Conservation (phyloP, 2,797 vertebrate species). For the Molothrus aeneus region DNA sequence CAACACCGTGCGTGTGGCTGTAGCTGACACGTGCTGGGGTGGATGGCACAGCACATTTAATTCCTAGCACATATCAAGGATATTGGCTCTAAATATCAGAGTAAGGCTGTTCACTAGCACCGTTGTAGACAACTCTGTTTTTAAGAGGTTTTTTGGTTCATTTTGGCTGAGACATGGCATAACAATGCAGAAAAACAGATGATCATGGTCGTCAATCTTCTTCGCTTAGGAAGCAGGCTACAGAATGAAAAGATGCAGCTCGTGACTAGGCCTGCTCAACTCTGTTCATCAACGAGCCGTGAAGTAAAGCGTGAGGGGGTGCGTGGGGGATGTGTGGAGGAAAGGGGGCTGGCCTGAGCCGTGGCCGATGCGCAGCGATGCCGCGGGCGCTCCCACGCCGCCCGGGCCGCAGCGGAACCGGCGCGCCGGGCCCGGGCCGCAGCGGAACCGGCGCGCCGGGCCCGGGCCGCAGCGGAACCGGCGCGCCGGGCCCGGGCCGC, state of each 20-base stretch:
- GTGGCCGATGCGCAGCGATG: fast-evolving
- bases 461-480: background rate
- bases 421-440: background rate
- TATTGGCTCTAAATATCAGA: background rate
- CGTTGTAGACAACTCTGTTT: background rate
- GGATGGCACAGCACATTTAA: no score
- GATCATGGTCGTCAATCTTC: background rate
- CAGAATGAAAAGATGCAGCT: background rate
- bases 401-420: background rate
- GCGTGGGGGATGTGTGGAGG: background rate
- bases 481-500: background rate
- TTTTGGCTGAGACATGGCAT: no score
- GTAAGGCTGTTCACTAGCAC: background rate
- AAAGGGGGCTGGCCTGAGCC: background rate
- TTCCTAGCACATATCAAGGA: background rate
- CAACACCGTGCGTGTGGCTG: fast-evolving
- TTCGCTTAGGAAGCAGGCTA: background rate
- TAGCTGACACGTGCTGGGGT: background rate
- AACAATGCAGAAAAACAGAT: background rate
- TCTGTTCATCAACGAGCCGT: fast-evolving
- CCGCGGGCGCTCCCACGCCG: background rate
- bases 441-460: no score
- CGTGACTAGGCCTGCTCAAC: background rate
- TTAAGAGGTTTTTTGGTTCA: background rate
- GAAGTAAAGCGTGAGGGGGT: no score